Conservation (phyloP, 2,797 vertebrate genomes). For the Leucoraja ocellata region DNA sequence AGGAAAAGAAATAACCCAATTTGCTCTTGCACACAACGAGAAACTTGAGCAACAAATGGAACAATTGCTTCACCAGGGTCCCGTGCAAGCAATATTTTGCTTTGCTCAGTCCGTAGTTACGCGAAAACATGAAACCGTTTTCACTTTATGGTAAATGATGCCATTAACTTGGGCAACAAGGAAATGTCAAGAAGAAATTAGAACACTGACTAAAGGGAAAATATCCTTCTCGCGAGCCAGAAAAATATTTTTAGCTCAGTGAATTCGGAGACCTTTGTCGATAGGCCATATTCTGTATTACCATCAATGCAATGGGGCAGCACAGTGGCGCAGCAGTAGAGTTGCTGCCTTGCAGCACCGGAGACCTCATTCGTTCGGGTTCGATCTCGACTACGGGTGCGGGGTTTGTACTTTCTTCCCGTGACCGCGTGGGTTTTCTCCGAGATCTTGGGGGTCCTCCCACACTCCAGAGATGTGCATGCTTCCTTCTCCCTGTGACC, state of each 20-base stretch:
- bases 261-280: neutral
- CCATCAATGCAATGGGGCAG: neutral
- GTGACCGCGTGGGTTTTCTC: too few species aligned
- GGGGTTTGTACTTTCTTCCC: too few species aligned
- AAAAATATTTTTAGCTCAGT: neutral
- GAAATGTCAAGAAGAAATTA: constrained; percentile 19
- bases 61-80: neutral
- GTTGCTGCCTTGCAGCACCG: too few species aligned
- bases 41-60: neutral
- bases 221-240: neutral
- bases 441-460: too few species aligned
- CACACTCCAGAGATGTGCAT: too few species aligned
- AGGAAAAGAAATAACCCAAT: constrained; percentile 4
- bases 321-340: neutral
- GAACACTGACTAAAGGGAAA: neutral
- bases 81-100: constrained; percentile 3
- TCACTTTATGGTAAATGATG: neutral
- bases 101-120: neutral
- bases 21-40: neutral
- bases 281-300: neutral
- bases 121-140: neutral
- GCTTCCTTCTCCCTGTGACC: too few species aligned
- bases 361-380: too few species aligned
- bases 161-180: neutral
- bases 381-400: too few species aligned